These are phyloP conservation scores for Apomyelois bistriatella DNA, from an alignment of 2,888 invertebrate genomes.

Conservation along the genomic window DNA sequence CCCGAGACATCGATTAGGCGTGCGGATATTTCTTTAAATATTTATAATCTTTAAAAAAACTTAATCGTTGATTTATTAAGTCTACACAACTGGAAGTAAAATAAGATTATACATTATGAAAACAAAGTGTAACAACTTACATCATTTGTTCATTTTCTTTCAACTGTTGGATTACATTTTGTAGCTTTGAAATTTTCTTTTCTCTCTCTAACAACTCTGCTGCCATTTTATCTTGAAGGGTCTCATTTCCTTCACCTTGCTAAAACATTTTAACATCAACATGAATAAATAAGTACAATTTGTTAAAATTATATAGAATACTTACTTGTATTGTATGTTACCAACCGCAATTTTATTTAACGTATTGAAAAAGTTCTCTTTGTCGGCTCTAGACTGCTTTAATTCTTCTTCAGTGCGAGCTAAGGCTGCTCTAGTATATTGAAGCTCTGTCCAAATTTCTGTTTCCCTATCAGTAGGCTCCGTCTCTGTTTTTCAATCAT, in stretches of 20 bases:
- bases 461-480: conserved; percentile 70
- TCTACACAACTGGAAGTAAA: no score
- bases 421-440: conserved; percentile 51
- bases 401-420: conserved; percentile 60
- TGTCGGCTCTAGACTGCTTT: conserved; percentile 62
- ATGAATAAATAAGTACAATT: not conserved
- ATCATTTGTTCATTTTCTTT: conserved; percentile 57
- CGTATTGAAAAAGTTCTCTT: conserved; percentile 69
- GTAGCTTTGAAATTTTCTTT: conserved; percentile 53
- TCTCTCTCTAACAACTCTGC: conserved; percentile 59
- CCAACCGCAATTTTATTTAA: conserved; percentile 64
- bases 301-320: not conserved
- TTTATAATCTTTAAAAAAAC: no score
- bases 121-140: no score
- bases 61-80: no score
- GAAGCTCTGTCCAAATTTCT: conserved; percentile 72
- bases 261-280: conserved; percentile 29
- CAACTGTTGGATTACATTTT: conserved; percentile 52
- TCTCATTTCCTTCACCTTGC: conserved; percentile 56
- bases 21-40: no score
- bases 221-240: conserved; percentile 56
- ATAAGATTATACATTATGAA: no score
- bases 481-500: conserved; percentile 35
- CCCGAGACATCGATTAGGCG: no score
- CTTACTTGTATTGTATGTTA: not conserved